Percentiles rank a stretch among this genome's conserved stretches.
phyloP scores from a whole-genome alignment of 2,888 invertebrate species.

The Odontomyia ornata region DNA sequence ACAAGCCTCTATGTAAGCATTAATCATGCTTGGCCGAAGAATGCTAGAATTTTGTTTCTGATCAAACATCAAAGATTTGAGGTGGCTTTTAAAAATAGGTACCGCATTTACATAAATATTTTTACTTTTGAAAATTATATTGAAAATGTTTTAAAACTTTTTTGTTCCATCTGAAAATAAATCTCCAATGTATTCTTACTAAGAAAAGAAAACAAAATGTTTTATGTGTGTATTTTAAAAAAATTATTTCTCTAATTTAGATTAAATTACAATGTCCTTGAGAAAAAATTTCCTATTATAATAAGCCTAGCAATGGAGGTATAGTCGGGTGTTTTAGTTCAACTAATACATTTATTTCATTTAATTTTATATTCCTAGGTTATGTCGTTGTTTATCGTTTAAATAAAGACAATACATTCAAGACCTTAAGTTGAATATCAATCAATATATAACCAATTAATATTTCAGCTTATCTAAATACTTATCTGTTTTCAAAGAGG shows the following conservation, averaged over 20 bases:
- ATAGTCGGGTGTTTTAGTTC: background rate
- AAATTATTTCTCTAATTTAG: background rate
- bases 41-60: background rate
- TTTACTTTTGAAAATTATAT: no score
- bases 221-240: background rate
- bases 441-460: background rate
- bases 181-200: background rate
- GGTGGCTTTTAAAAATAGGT: constrained; percentile 3
- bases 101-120: background rate
- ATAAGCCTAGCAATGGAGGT: background rate
- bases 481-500: background rate
- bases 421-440: background rate
- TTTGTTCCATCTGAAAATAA: background rate
- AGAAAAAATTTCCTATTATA: background rate
- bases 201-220: background rate
- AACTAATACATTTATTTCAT: background rate
- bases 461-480: background rate
- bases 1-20: background rate
- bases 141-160: no score
- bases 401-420: background rate
- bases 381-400: background rate
- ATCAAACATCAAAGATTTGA: background rate
- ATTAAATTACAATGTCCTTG: background rate
- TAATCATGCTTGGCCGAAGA: background rate
- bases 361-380: background rate